Base-by-base conservation (phyloP, 2,113 vertebrate species). In the Larimichthys crocea region DNA sequence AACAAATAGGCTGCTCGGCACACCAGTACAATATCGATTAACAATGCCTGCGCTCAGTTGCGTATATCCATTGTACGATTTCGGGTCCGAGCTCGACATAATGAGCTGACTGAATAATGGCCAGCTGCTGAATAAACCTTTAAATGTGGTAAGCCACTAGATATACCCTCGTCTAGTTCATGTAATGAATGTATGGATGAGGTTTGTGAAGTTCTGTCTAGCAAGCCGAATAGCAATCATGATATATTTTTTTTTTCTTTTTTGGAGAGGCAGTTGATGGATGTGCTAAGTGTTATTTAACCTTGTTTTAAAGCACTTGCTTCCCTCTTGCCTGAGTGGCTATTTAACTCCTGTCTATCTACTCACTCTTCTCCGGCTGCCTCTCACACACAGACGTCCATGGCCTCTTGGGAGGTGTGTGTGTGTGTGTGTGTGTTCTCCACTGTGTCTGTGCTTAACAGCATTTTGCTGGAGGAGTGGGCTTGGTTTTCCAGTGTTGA, bases 211-310 rank as follows among this genome's bases (percentile, higher is more conserved):
- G 86, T 79, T 85, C 65, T 84, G 62, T 81, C 82, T 73, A 48
- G 76, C 71, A 61, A 79, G 80, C 82, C 73, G 86, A 85, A 80
- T 85, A 73, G 80, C 85, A 84, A 82, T 90, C 81, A 61, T 80
- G 71, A 52, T 68, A 66, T n/a, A n/a, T n/a, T n/a, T 73, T 48
- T 74, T 89, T 70, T 74, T 50, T 74, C 2, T 63, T 82, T 81
- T 91, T 89, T 88, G 66, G 83, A 90, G 89, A 89, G 84, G 78
- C 91, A 85, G 80, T 85, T 94, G 94, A 94, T 93, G 90, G 92
- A 92, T 92, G 89, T 90, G 90, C 88, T 93, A 92, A 95, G 94
- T 94, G 92, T 93, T 95, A 93, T 95, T 95, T 95, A 95, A 95
- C 93, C 94, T 95, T 89, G 91, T 94, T 94, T 92, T 93, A 93